These are phyloP conservation scores for Pogonus chalceus DNA, from an alignment of 1,140 invertebrate species.

Conservation along the genomic window DNA sequence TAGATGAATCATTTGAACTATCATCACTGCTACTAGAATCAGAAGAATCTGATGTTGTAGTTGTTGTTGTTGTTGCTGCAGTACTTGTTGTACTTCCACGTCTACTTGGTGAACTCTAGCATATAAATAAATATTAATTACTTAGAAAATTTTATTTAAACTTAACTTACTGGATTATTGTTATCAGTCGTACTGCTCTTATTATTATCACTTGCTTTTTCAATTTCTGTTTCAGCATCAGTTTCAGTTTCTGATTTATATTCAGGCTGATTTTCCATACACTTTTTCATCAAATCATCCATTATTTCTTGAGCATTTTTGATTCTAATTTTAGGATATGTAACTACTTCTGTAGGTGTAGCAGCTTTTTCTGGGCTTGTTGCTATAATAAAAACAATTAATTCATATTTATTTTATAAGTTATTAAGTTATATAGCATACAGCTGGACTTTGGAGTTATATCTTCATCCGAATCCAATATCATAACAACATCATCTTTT, in stretches of 20 bases:
- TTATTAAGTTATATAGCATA: background rate
- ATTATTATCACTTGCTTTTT: conserved; percentile 30
- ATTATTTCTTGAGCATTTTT: conserved; percentile 39
- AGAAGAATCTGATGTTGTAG: conserved; percentile 16
- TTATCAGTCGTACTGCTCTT: conserved; percentile 31
- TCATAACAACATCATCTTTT: conserved; percentile 26
- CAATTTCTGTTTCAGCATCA: conserved; percentile 7
- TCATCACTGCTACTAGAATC: conserved; percentile 35
- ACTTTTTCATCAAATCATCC: conserved; percentile 39
- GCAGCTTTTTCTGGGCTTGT: background rate
- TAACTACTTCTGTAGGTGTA: background rate
- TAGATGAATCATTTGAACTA: conserved; percentile 34
- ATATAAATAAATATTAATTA: too few species aligned
- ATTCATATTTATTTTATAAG: background rate
- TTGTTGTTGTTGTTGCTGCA: conserved; percentile 26
- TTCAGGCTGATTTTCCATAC: conserved; percentile 31
- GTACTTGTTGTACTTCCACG: conserved; percentile 18
- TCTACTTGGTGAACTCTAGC: conserved; percentile 21
- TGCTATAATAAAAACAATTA: too few species aligned
- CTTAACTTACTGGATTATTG: background rate
- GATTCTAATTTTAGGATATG: background rate
- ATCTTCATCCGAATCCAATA: conserved; percentile 31
- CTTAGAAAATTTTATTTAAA: too few species aligned
- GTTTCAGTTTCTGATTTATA: conserved; percentile 14
- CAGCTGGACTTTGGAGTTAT: background rate